Base-by-base conservation (phyloP, 2,888 invertebrate species). In the Platerodrilus igneus region DNA sequence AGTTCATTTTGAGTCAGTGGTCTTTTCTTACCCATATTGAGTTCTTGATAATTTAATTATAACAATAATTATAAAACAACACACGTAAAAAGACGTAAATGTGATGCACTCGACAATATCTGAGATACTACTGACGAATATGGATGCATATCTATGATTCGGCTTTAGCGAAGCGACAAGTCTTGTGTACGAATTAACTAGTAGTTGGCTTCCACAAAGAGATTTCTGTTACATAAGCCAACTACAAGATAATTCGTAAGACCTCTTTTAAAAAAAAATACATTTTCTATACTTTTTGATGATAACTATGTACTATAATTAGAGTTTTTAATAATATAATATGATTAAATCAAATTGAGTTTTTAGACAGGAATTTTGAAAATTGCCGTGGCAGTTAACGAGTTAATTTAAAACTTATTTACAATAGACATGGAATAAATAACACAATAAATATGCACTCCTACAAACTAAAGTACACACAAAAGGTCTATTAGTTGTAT, bases 1-100 rank as follows among this genome's bases (percentile, higher is more conserved):
- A 51, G 16, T 48, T 51, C 37, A 22, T 48, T 51, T 51, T 48
- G 25, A 51, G 45, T 51, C 34, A 44, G 40, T 45, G 41, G 40
- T 51, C 50, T 51, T 47, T 41, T 48, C 41, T 19, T 41, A 41
- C 25, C 47, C 51, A 47, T 47, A 48, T 50, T 48, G 41, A 39
- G 34, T 41, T 33, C 30, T 42, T 38, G n/a, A n/a, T n/a, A n/a
- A n/a, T n/a, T n/a, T n/a, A n/a, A n/a, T n/a, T n/a, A n/a, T n/a
- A n/a, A n/a, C n/a, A n/a, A n/a, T 47, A 37, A 47, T 47, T 45
- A 47, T 47, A 47, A 44, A 47, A 46, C 22, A 42, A 45, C 22
- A 30, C 37, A 31, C 19, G 31, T 38, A 42, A 34, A 48, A 48
- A 48, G 45, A 36, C 45, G 40, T 39, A 46, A 45, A 47, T 47